phyloP scores from a whole-genome alignment of 1,140 invertebrate species.

The Bicyclus anynana region DNA sequence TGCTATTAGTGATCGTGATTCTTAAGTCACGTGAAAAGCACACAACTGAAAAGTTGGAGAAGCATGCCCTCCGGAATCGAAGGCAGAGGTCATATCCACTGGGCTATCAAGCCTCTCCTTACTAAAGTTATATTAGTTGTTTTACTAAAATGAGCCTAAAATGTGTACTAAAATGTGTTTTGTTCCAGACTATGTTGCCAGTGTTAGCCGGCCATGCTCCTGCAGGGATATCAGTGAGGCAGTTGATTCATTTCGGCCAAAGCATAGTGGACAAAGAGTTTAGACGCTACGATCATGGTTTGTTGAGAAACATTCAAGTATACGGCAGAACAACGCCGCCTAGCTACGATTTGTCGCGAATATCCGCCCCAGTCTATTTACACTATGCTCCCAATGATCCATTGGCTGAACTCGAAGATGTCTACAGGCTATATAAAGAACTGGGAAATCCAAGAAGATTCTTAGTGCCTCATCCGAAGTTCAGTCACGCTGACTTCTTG shows the following conservation, averaged over 20 bases:
- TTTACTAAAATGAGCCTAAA: neutral
- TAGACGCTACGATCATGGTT: conserved; percentile 81
- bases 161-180: neutral
- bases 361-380: conserved; percentile 82
- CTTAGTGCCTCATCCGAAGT: conserved; percentile 66
- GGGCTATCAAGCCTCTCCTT: too few relatives aligned
- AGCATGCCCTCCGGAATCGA: too few relatives aligned
- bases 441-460: conserved; percentile 77
- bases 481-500: conserved; percentile 79
- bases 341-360: conserved; percentile 78
- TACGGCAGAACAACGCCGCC: conserved; percentile 78
- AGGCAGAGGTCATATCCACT: too few relatives aligned
- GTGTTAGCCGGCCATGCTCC: conserved; percentile 89
- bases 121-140: too few relatives aligned
- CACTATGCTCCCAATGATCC: conserved; percentile 87
- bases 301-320: conserved; percentile 72
- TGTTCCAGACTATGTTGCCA: conserved; percentile 83
- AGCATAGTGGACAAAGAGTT: conserved; percentile 80
- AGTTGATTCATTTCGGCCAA: conserved; percentile 87
- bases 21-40: too few relatives aligned
- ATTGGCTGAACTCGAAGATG: conserved; percentile 79
- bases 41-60: too few relatives aligned
- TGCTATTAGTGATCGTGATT: too few relatives aligned
- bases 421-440: conserved; percentile 77
- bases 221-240: conserved; percentile 88